Base-by-base conservation (phyloP, 2,113 vertebrate species). In the Cisticola juncidis region DNA sequence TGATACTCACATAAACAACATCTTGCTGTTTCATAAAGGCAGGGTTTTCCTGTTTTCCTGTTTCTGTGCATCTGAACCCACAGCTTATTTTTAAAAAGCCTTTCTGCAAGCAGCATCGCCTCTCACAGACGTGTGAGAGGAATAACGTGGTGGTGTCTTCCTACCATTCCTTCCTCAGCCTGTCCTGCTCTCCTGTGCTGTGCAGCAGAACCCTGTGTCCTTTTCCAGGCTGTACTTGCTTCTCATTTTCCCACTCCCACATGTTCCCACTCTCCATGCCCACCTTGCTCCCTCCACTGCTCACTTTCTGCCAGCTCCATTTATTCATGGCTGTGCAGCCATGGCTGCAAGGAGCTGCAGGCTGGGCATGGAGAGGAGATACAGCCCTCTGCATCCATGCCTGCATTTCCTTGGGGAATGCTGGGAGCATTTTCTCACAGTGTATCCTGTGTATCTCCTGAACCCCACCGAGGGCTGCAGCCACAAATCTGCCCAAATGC, bases 101-200 rank as follows among this genome's bases (percentile, higher is more conserved):
- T 85, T 87, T 72, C 48, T 4, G 2, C 66, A 17, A 53, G 61
- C n/a, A 56, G 22, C 3, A 0, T 74, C 0, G 0, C 44, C 48
- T 70, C 56, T 81, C 70, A 14, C 0, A 61, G 68, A 21, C 3
- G 1, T 0, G 1, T 50, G 51, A 68, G 50, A 72, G 64, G 50
- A 68, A 24, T 22, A 42, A 31, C 0, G 0, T 2, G 3, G 31
- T 31, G 19, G 5, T 79, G 21, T 33, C 12, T 86, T 66, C 60
- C 54, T 58, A 0, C 19, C 33, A 11, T 22, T 47, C 64, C 66
- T 56, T 66, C 26, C 70, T 74, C 73, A 91, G 29, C 60, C 31
- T 72, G 26, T 77, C 38, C 33, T 54, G 45, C 21, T 70, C 51
- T 66, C 44, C 36, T 73, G 35, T 2, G 2, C 56, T 51, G 24